Evolutionary conservation across 1,140 invertebrate species (phyloP).

Genomic region (Euschistus heros): DNA sequence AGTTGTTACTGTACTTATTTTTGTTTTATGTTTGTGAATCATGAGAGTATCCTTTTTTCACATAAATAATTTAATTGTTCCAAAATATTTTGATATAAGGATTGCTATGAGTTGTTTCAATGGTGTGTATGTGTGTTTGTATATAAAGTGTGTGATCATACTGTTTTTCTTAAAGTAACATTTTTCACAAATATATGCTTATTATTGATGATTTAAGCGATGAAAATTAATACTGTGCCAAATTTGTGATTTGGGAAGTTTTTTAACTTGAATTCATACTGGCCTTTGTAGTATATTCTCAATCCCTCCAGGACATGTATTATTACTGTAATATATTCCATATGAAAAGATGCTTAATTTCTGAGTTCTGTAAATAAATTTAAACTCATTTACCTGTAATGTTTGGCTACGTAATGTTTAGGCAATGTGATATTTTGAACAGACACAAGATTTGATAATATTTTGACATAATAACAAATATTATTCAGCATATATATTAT

Average conservation of each 20-base stretch:
- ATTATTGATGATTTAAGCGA: conserved; percentile 6
- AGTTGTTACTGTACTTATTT: too few relatives aligned
- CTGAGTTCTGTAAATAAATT: conserved; percentile 10
- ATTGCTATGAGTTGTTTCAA: not conserved
- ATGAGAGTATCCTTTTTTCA: not conserved
- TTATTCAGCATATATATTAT: conserved; percentile 3
- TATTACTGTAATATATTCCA: conserved; percentile 14
- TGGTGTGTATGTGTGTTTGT: conserved; percentile 7
- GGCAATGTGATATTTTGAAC: conserved; percentile 23
- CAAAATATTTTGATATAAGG: not conserved
- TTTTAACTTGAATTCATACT: conserved; percentile 1
- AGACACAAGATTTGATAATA: conserved; percentile 12
- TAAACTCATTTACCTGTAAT: conserved; percentile 4
- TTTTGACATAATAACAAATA: conserved; percentile 7
- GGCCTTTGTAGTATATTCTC: conserved; percentile 16
- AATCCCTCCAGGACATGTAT: conserved; percentile 10
- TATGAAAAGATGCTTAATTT: conserved; percentile 2
- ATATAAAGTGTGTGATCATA: conserved; percentile 3
- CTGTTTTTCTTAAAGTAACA: not conserved
- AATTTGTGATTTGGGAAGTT: conserved; percentile 6
- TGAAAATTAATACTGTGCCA: conserved; percentile 13
- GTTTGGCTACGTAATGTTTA: conserved; percentile 14
- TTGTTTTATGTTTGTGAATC: too few relatives aligned
- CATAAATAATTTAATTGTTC: not conserved
- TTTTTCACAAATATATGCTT: not conserved